Conservation (phyloP, 2,797 vertebrate genomes). For the Cyprinella venusta region DNA sequence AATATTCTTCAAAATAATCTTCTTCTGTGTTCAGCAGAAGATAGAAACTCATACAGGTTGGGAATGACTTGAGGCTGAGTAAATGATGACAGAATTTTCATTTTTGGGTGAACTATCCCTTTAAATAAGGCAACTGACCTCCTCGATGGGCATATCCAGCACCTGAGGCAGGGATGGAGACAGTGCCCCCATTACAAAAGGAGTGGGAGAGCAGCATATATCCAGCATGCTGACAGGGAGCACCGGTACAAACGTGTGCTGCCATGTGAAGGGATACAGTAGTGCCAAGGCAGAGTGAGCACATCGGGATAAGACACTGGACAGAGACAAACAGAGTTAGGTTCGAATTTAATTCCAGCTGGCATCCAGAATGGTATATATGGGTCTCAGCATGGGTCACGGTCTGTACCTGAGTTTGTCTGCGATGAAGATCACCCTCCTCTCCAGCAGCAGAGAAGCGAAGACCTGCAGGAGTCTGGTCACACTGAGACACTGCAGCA, state of each 20-base stretch:
- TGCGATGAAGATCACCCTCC: conserved; percentile 95
- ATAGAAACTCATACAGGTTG: not conserved
- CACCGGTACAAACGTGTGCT: conserved; percentile 96
- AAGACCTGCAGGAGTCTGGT: conserved; percentile 87
- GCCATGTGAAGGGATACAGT: conserved; percentile 96
- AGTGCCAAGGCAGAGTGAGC: conserved; percentile 89
- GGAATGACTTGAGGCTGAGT: not conserved
- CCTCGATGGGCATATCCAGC: conserved; percentile 93
- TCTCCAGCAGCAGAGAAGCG: conserved; percentile 93
- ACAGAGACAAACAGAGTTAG: conserved; percentile 6
- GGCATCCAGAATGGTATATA: not conserved
- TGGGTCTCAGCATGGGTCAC: not conserved
- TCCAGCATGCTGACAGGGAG: conserved; percentile 95
- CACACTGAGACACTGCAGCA: conserved; percentile 89
- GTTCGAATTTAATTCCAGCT: not conserved
- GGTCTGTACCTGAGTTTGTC: conserved; percentile 89
- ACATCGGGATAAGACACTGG: conserved; percentile 90
- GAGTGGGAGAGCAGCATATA: conserved; percentile 96
- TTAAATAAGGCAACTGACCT: conserved; percentile 78
- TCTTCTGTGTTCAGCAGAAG: not conserved
- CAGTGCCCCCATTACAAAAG: conserved; percentile 94
- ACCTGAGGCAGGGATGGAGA: conserved; percentile 88
- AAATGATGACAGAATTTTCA: not conserved
- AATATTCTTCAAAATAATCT: not conserved
- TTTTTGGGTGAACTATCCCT: not conserved